Conservation (phyloP, 2,113 vertebrate genomes). For the Eudyptes chrysolophus region DNA sequence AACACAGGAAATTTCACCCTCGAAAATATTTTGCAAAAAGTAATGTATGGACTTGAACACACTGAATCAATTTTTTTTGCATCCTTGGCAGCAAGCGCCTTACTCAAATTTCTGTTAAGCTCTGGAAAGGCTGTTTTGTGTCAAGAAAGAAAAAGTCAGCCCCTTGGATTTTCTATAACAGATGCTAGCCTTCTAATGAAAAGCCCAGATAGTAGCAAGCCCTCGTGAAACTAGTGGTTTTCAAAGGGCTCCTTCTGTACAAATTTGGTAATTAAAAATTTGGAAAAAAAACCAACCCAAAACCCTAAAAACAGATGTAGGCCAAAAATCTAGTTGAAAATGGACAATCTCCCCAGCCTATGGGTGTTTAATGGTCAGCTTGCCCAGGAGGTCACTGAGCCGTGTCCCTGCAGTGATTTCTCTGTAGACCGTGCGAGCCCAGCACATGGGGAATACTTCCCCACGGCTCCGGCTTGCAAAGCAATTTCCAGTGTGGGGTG, state of each 20-base stretch:
- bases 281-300: neutral
- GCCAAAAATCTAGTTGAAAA: neutral
- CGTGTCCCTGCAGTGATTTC: neutral
- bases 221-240: neutral
- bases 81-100: neutral
- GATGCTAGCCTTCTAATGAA: neutral
- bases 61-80: constrained; percentile 24
- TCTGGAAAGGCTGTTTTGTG: neutral
- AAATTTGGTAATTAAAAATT: neutral
- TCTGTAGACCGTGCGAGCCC: fast-evolving
- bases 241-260: neutral
- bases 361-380: neutral
- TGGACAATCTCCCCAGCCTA: fast-evolving
- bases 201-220: neutral
- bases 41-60: neutral
- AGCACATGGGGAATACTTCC: neutral
- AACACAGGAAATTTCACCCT: neutral
- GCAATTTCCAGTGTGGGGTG: neutral
- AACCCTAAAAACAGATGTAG: neutral
- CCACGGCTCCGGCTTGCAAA: neutral
- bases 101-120: neutral
- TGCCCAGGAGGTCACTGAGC: neutral
- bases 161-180: neutral
- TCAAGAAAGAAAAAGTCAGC: neutral
- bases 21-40: neutral